Base-by-base conservation (phyloP, 1,140 invertebrate species). In the Diorhabda elongata region DNA sequence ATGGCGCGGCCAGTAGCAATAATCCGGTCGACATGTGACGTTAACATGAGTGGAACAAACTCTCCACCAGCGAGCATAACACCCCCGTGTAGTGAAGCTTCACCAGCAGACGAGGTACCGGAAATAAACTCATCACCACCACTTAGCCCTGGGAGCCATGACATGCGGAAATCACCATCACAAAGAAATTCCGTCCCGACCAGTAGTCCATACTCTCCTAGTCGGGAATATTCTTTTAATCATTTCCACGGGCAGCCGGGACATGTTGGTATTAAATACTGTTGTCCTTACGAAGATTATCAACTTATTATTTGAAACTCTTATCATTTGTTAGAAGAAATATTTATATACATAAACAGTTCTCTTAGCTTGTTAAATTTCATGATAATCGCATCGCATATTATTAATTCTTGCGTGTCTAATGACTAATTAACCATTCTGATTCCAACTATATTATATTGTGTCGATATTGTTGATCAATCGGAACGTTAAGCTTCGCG, bases 1-100 rank as follows among this genome's bases (percentile, higher is more conserved):
- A 96, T 98, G 92, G 95, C 96, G 3, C 85, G 96, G 73, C 96
- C 96, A 0, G 96, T 98, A 6, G 94, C 96, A 42, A 97, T 98
- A 73, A 95, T 98, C 76, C 86, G 94, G 77, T 95, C 93, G 56
- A 95, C 93, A 71, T 92, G 92, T 76, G 85, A 86, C 78, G 83
- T 83, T 68, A 81, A 83, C 59, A 83, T 85, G 78, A 78, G 84
- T 74, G 78, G 82, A n/a, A 78, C 82, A 3, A 84, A 83, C 68
- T 85, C 88, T n/a, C 86, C 88, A 3, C 86, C 88, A 4, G 83
- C 86, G 2, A 87, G 88, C n/a, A 85, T 86, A 66, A 87, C 87
- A 7, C 87, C 88, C 42, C 87, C 87, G 44, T 78, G 78, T 41
- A 77, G 77, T 58, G 79, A 78, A 69, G 70, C 76, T n/a, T 80